phyloP scores from a whole-genome alignment of 2,888 invertebrate genomes.

The Plusia festucae region DNA sequence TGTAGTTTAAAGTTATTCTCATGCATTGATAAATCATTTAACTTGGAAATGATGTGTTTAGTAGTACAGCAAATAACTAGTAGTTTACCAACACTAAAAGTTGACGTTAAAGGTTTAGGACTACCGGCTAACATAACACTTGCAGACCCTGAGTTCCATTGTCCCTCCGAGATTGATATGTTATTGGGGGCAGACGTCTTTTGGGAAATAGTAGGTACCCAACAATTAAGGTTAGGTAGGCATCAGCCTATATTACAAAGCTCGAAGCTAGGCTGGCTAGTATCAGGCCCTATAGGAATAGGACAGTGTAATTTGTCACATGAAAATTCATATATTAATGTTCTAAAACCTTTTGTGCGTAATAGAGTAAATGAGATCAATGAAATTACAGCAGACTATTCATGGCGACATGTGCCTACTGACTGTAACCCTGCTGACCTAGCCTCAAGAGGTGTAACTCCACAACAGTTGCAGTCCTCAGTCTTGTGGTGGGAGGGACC shows the following conservation, averaged over 20 bases:
- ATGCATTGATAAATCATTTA: too few species aligned
- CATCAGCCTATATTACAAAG: slow-evolving; percentile 4
- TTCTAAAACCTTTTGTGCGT: slow-evolving; percentile 3
- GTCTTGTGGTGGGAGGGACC: slow-evolving; percentile 17
- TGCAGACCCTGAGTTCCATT: not conserved
- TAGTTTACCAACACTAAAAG: too few species aligned
- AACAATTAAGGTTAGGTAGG: slow-evolving; percentile 5
- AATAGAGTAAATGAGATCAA: slow-evolving; percentile 14
- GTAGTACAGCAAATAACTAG: too few species aligned
- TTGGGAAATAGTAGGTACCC: slow-evolving; percentile 11
- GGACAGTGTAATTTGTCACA: not conserved
- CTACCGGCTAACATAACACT: not conserved
- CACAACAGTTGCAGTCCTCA: not conserved
- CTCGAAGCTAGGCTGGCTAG: not conserved
- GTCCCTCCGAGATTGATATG: not conserved
- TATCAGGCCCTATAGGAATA: not conserved
- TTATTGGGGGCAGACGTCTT: slow-evolving; percentile 4
- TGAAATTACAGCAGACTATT: slow-evolving; percentile 8
- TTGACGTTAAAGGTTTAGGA: too few species aligned
- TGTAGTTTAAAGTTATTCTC: too few species aligned
- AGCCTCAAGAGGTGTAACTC: slow-evolving; percentile 12
- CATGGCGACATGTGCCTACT: slow-evolving; percentile 12
- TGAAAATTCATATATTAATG: not conserved
- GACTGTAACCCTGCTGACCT: slow-evolving; percentile 13
- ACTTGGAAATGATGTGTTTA: too few species aligned